phyloP scores from a whole-genome alignment of 1,140 invertebrate genomes.

The Megalonaias nervosa region DNA sequence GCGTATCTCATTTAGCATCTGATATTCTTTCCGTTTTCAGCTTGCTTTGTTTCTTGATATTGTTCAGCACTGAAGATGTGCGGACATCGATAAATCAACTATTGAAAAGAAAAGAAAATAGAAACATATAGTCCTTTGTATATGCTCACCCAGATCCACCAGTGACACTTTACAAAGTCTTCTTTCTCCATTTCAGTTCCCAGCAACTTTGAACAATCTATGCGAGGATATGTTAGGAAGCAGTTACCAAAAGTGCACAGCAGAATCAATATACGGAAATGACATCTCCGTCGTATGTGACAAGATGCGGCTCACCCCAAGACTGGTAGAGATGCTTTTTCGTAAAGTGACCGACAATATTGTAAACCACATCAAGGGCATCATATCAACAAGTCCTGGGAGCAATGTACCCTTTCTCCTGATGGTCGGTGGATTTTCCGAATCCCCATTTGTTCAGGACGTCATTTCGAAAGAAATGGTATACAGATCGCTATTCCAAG shows the following conservation, averaged over 20 bases:
- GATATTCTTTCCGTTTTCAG: too few relatives aligned
- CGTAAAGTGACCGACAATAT: conserved; percentile 8
- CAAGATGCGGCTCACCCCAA: conserved; percentile 9
- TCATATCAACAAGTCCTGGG: background rate
- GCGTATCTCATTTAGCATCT: too few relatives aligned
- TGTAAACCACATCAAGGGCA: conserved; percentile 10
- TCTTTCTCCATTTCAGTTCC: background rate
- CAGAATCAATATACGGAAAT: background rate
- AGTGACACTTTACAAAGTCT: too few relatives aligned
- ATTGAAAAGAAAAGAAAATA: too few relatives aligned
- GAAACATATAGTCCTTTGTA: too few relatives aligned
- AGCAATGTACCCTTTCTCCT: conserved; percentile 9
- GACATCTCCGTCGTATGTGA: conserved; percentile 2
- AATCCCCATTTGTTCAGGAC: conserved; percentile 22
- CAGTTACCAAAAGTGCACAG: background rate
- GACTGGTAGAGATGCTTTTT: conserved; percentile 11
- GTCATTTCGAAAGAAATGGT: conserved; percentile 3
- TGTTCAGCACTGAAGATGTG: too few relatives aligned
- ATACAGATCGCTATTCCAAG: conserved; percentile 15
- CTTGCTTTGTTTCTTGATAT: too few relatives aligned
- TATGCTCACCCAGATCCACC: too few relatives aligned
- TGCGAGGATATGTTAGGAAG: background rate
- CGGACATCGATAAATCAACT: too few relatives aligned
- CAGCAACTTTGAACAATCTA: conserved; percentile 4
- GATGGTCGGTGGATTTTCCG: conserved; percentile 31